Evolutionary conservation across 2,797 vertebrate genomes (phyloP), one percentile per base, ranked within the genome.

Genomic region (Antrozous pallidus): DNA sequence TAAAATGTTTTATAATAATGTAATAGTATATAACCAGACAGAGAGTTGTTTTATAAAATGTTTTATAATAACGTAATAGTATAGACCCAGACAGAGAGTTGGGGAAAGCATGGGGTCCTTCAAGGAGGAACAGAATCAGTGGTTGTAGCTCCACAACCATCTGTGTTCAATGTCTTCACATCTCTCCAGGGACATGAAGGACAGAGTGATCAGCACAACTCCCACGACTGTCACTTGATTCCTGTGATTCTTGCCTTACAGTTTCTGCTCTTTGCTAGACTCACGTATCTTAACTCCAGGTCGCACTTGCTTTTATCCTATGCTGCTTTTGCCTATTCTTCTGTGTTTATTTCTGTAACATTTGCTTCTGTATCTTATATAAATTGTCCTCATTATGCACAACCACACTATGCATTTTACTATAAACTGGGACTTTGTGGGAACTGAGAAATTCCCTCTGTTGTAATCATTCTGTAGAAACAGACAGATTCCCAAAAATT

Each of bases 61-160:
- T 56, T 80, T 70, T 54, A 63, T 51, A 42, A 65, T 45, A 3
- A 20, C 61, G 4, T 86, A 20, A 38, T 17, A 24, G 56, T 14
- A 45, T 42, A 24, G 0, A 58, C 24, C 71, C 40, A 80, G 16
- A 12, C 65, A 65, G 26, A 0, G 2, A 28, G n/a, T 31, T 49
- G 8, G 2, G n/a, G 26, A 49, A 69, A 75, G 1, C 11, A 2
- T 20, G 4, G 2, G 5, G 18, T 69, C 71, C 2, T 22, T 84
- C 31, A 5, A 8, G 4, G 8, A 12, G 14, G 6, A 71, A 7
- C 24, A 58, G 13, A 61, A 14, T 67, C 40, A 14, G 22, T 12
- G 28, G 2, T 28, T 12, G 73, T 6, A 28, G 12, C 6, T 58
- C 9, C 20, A 10, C 0, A 0, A 7, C 0, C 13, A 22, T 47